Percentiles rank a stretch among this genome's conserved stretches.
Conservation (phyloP, 2,888 invertebrate genomes). For the Eristalis pertinax region DNA sequence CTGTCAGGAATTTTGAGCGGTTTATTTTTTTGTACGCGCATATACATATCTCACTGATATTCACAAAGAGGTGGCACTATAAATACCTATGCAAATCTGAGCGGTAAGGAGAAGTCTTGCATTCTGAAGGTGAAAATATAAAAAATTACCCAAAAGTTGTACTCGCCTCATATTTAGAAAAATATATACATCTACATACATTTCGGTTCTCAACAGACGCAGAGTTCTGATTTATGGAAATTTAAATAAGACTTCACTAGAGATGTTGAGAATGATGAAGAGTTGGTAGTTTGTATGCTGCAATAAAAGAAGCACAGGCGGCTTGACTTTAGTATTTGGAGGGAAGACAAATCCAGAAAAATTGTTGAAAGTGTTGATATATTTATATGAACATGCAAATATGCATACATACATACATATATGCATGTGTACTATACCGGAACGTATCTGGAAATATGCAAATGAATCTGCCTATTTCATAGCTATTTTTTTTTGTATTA, state of each 20-base stretch:
- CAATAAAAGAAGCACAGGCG: slow-evolving; percentile 57
- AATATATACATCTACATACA: slow-evolving; percentile 24
- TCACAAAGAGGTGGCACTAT: slow-evolving; percentile 23
- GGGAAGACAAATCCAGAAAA: slow-evolving; percentile 73
- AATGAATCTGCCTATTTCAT: neutral
- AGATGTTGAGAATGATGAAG: slow-evolving; percentile 68
- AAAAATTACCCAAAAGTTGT: slow-evolving; percentile 69
- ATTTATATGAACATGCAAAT: slow-evolving; percentile 37
- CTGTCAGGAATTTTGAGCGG: slow-evolving; percentile 61
- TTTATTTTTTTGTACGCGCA: slow-evolving; percentile 31
- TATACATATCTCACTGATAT: neutral
- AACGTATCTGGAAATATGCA: neutral
- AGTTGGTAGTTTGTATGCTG: slow-evolving; percentile 70
- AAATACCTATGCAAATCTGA: slow-evolving; percentile 42
- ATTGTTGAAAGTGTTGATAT: slow-evolving; percentile 73
- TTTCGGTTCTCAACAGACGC: slow-evolving; percentile 61
- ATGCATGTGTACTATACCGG: neutral
- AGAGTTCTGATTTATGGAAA: slow-evolving; percentile 74
- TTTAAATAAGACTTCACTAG: slow-evolving; percentile 74
- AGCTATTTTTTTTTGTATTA: neutral
- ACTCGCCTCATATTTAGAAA: slow-evolving; percentile 63
- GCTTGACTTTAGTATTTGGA: slow-evolving; percentile 51
- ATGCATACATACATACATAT: slow-evolving; percentile 6
- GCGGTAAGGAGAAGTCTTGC: slow-evolving; percentile 14
- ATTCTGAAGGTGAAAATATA: slow-evolving; percentile 69